These are phyloP conservation scores for Tyto alba DNA, from an alignment of 2,113 vertebrate species.

Conservation along the genomic window DNA sequence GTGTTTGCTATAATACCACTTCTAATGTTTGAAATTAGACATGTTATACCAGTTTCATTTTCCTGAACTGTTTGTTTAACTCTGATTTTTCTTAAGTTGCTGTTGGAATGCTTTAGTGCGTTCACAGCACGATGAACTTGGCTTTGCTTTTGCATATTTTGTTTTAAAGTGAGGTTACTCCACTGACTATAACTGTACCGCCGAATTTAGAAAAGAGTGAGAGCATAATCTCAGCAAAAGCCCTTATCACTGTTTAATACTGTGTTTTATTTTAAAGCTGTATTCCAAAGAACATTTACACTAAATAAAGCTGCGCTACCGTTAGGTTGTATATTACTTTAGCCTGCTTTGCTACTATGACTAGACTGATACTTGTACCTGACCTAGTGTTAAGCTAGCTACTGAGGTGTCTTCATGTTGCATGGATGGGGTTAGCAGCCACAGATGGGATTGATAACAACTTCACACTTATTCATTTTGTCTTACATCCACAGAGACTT, in stretches of 20 bases:
- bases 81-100: background rate
- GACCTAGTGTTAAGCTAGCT: background rate
- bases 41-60: background rate
- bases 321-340: background rate
- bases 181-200: background rate
- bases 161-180: background rate
- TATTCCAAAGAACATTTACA: background rate
- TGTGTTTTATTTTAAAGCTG: background rate
- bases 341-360: background rate
- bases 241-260: background rate
- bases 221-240: background rate
- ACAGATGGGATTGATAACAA: background rate
- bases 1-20: background rate
- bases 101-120: background rate
- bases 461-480: background rate
- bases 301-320: background rate
- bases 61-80: slow-evolving; percentile 23
- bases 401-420: background rate
- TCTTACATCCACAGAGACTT: background rate
- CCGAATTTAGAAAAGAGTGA: background rate
- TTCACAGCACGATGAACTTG: background rate
- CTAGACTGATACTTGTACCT: background rate
- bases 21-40: slow-evolving; percentile 17
- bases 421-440: background rate
- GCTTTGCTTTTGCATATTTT: background rate